Percentiles rank a stretch among this genome's conserved stretches.
phyloP scores from a whole-genome alignment of 2,113 vertebrate genomes.

The Calyptomena viridis region DNA sequence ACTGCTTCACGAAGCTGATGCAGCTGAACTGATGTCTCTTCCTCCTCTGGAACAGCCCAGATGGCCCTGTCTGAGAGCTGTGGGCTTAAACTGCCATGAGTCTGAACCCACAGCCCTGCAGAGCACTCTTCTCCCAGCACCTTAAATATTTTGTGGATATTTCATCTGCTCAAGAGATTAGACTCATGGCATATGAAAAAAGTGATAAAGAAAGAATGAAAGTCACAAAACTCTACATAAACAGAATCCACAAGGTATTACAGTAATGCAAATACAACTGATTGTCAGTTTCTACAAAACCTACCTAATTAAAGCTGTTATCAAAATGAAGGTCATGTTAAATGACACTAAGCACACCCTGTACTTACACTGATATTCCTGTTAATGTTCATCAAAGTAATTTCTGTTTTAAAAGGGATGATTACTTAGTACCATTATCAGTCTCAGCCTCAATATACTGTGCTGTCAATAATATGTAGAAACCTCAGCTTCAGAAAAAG shows the following conservation, averaged over 20 bases:
- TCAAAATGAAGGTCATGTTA: conserved; percentile 59
- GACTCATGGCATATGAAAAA: neutral
- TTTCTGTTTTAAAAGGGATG: conserved; percentile 63
- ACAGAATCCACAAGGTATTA: neutral
- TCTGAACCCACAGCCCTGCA: neutral
- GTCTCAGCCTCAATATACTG: conserved; percentile 30
- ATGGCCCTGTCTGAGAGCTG: neutral
- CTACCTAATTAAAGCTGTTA: conserved; percentile 52
- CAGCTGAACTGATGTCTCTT: neutral
- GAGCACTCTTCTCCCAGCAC: neutral
- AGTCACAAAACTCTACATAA: neutral
- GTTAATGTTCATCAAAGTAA: conserved; percentile 67
- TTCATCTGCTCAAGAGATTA: neutral
- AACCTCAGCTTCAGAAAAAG: conserved; percentile 56
- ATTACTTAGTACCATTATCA: conserved; percentile 65
- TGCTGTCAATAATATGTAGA: conserved; percentile 53
- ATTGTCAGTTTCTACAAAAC: neutral
- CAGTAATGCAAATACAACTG: neutral
- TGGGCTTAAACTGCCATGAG: neutral
- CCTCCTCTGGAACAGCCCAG: neutral
- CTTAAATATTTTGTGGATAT: neutral
- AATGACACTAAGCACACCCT: conserved; percentile 57
- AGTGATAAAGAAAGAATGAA: neutral
- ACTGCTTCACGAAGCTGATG: neutral
- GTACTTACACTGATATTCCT: conserved; percentile 58